Conservation (phyloP, 2,888 invertebrate species). For the Julus scanicus region DNA sequence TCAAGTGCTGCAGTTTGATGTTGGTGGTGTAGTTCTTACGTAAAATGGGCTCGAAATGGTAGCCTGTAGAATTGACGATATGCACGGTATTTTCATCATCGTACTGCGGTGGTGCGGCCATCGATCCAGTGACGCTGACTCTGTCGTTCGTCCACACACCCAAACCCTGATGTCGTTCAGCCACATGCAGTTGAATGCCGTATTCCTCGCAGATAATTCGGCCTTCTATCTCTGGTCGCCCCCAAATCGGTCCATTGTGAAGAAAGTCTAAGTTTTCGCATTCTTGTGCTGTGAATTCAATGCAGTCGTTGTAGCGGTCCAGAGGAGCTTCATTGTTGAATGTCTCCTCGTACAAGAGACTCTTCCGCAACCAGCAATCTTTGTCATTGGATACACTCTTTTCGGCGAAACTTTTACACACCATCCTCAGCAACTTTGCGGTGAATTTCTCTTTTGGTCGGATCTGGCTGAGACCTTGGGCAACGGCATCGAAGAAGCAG, state of each 20-base stretch:
- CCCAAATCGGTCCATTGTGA: slow-evolving; percentile 36
- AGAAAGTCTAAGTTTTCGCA: not conserved
- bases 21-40: not conserved
- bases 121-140: not conserved
- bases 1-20: not conserved
- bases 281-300: not conserved
- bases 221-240: slow-evolving; percentile 50
- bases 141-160: not conserved
- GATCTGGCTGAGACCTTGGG: slow-evolving; percentile 57
- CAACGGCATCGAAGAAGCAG: slow-evolving; percentile 58
- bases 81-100: slow-evolving; percentile 11
- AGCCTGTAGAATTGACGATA: not conserved
- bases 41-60: slow-evolving; percentile 37
- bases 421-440: slow-evolving; percentile 56
- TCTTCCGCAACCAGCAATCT: not conserved
- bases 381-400: not conserved
- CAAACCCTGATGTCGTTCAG: not conserved
- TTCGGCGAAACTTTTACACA: slow-evolving; percentile 12
- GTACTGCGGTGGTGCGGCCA: not conserved
- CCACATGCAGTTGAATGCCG: slow-evolving; percentile 37
- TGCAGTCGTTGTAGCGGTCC: not conserved
- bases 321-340: not conserved
- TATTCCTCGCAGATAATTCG: slow-evolving; percentile 38
- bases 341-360: not conserved
- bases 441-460: slow-evolving; percentile 54